phyloP scores from a whole-genome alignment of 2,888 invertebrate species.

The Kuschelorhynchus macadamiae region DNA sequence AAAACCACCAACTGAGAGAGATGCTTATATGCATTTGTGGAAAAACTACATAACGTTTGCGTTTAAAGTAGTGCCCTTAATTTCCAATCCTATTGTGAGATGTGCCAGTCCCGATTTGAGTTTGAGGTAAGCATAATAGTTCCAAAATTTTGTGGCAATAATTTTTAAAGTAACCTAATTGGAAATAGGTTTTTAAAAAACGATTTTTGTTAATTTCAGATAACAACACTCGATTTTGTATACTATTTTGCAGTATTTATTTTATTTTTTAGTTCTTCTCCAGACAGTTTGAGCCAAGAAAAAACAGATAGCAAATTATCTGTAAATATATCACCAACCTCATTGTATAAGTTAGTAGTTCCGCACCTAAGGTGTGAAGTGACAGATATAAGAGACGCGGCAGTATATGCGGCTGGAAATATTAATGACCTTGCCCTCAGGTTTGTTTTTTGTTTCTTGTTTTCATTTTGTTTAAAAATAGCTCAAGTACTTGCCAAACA shows the following conservation, averaged over 20 bases:
- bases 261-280: conserved; percentile 86
- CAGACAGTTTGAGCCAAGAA: conserved; percentile 89
- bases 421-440: conserved; percentile 95
- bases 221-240: too few species aligned
- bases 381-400: conserved; percentile 93
- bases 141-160: not conserved
- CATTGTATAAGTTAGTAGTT: conserved; percentile 93
- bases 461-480: conserved; percentile 6
- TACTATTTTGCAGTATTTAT: too few species aligned
- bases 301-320: conserved; percentile 81
- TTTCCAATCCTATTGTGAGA: conserved; percentile 87
- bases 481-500: conserved; percentile 21
- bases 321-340: conserved; percentile 83
- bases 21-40: conserved; percentile 97
- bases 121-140: conserved; percentile 77
- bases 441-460: too few species aligned
- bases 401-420: conserved; percentile 93
- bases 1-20: conserved; percentile 93
- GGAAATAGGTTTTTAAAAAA: too few species aligned
- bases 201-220: too few species aligned
- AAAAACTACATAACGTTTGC: conserved; percentile 97
- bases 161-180: not conserved
- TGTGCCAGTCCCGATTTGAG: conserved; percentile 95
- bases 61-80: conserved; percentile 95
- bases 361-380: conserved; percentile 94